These are phyloP conservation scores for Goniozus legneri DNA, from an alignment of 1,140 invertebrate species.

Conservation along the genomic window DNA sequence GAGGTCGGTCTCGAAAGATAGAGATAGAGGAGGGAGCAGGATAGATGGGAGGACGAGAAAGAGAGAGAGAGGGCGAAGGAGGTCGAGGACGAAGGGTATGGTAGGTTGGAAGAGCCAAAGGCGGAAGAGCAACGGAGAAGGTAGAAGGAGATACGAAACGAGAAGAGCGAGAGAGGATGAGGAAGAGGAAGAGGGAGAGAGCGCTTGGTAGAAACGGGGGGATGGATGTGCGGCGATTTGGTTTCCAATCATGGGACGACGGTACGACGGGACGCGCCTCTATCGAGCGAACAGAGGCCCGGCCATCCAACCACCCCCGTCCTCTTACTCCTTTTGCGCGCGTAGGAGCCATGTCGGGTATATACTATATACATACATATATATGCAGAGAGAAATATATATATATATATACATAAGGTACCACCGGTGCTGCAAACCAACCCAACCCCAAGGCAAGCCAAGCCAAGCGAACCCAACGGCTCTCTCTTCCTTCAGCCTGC, in stretches of 20 bases:
- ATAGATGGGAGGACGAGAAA: neutral
- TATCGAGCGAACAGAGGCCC: constrained; percentile 53
- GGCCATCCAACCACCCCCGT: constrained; percentile 48
- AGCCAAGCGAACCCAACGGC: constrained; percentile 38
- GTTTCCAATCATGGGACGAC: constrained; percentile 57
- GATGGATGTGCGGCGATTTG: constrained; percentile 56
- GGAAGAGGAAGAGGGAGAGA: constrained; percentile 22
- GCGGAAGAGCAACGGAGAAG: no score
- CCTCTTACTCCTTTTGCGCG: constrained; percentile 20
- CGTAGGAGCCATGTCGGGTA: constrained; percentile 40
- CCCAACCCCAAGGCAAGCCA: constrained; percentile 20
- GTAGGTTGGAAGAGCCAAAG: neutral
- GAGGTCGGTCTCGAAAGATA: constrained; percentile 6
- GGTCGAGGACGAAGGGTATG: neutral
- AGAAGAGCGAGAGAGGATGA: constrained; percentile 9
- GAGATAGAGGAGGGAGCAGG: constrained; percentile 7
- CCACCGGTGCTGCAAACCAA: constrained; percentile 41
- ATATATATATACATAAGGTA: neutral
- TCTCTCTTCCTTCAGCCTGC: constrained; percentile 22
- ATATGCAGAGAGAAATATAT: no score
- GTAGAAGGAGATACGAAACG: constrained; percentile 17
- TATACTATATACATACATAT: no score
- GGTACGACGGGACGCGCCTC: constrained; percentile 54
- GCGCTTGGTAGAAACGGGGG: constrained; percentile 47
- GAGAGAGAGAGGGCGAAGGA: neutral